Evolutionary conservation across 2,888 invertebrate genomes (phyloP).

Genomic region (Molanna angustata): DNA sequence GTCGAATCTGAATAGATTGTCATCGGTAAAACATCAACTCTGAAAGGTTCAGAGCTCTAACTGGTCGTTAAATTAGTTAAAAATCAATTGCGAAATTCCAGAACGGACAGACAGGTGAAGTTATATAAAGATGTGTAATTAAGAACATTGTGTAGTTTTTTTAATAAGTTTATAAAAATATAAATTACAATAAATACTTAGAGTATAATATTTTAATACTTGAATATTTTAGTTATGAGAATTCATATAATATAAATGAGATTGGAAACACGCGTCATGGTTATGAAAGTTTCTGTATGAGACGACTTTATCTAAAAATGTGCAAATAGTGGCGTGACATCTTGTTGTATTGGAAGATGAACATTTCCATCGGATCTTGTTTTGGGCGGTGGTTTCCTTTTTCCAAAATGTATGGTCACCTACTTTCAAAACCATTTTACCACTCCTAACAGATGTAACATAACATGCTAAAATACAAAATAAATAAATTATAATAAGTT

Average conservation of each 20-base stretch:
- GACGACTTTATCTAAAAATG: not conserved
- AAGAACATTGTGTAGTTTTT: too few species aligned
- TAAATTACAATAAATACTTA: too few species aligned
- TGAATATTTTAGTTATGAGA: not conserved
- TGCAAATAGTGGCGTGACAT: not conserved
- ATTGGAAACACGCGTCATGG: not conserved
- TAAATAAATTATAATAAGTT: too few species aligned
- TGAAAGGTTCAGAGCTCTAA: too few species aligned
- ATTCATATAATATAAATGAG: not conserved
- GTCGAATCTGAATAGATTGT: too few species aligned
- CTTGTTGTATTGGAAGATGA: not conserved
- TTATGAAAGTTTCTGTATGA: not conserved
- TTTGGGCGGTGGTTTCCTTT: not conserved
- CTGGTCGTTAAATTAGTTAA: too few species aligned
- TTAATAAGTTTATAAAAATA: too few species aligned
- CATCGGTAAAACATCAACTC: too few species aligned
- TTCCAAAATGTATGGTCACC: not conserved
- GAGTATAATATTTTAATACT: too few species aligned
- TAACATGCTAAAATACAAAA: constrained; percentile 9
- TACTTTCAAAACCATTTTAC: not conserved
- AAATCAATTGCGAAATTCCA: too few species aligned
- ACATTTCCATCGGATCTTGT: not conserved
- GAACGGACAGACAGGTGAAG: too few species aligned
- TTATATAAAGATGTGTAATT: too few species aligned
- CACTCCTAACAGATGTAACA: not conserved